Evolutionary conservation across 2,888 invertebrate species (phyloP).

Genomic region (Agrochola circellaris): DNA sequence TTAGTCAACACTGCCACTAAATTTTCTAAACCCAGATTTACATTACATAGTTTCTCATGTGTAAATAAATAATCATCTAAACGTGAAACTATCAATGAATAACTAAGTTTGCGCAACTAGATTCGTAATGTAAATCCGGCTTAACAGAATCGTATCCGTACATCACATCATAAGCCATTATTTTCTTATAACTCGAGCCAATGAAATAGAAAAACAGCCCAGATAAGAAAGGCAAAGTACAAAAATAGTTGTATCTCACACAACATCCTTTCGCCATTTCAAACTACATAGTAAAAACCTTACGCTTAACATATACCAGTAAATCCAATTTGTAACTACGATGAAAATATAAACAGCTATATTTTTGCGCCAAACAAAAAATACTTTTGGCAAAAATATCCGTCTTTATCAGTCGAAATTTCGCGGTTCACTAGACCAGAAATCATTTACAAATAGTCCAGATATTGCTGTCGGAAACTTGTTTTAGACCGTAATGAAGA

Average conservation of each 20-base stretch:
- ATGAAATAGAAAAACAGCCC: slow-evolving; percentile 1
- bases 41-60: no score
- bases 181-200: neutral
- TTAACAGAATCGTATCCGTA: neutral
- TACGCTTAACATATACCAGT: slow-evolving; percentile 5
- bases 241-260: slow-evolving; percentile 11
- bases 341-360: slow-evolving; percentile 47
- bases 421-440: slow-evolving; percentile 60
- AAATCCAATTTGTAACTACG: slow-evolving; percentile 50
- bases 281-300: slow-evolving; percentile 24
- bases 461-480: slow-evolving; percentile 48
- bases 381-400: slow-evolving; percentile 37
- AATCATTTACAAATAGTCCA: slow-evolving; percentile 60
- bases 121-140: no score
- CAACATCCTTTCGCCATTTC: slow-evolving; percentile 21
- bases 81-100: no score
- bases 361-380: slow-evolving; percentile 40
- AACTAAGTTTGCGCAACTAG: no score
- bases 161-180: neutral
- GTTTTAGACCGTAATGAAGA: slow-evolving; percentile 12
- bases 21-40: neutral
- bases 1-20: neutral
- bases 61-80: no score
- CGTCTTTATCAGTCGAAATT: slow-evolving; percentile 60
- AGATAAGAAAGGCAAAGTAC: neutral